phyloP scores from a whole-genome alignment of 2,113 vertebrate genomes.

The Hucho hucho region DNA sequence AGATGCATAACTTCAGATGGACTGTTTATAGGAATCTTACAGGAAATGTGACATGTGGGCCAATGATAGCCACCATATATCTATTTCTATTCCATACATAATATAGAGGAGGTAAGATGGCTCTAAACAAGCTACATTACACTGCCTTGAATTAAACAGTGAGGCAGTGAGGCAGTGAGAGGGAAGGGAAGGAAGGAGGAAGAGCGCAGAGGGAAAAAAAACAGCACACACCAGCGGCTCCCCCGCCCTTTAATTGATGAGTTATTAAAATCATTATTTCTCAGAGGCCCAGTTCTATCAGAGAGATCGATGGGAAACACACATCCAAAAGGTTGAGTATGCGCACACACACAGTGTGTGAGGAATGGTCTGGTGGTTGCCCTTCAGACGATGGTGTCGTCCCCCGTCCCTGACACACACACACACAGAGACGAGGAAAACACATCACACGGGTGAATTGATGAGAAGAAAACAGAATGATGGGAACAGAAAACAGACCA shows the following conservation, averaged over 20 bases:
- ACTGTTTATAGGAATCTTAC: too few species aligned
- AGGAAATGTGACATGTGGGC: too few species aligned
- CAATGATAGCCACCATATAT: too few species aligned
- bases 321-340: neutral
- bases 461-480: neutral
- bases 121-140: neutral
- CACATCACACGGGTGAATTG: neutral
- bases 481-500: too few species aligned
- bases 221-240: slow-evolving; percentile 30
- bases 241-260: slow-evolving; percentile 59
- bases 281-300: slow-evolving; percentile 58
- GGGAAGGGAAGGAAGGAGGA: slow-evolving; percentile 11
- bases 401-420: neutral
- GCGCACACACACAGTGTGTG: slow-evolving; percentile 9
- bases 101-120: neutral
- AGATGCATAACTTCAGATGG: too few species aligned
- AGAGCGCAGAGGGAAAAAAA: slow-evolving; percentile 23
- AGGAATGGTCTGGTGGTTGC: slow-evolving; percentile 26
- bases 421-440: neutral
- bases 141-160: slow-evolving; percentile 25
- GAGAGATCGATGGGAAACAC: slow-evolving; percentile 50
- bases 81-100: too few species aligned
- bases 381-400: slow-evolving; percentile 31
- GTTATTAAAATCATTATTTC: slow-evolving; percentile 66
- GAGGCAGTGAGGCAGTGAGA: slow-evolving; percentile 16